Evolutionary conservation across 2,797 vertebrate genomes (phyloP), one percentile per base, ranked within the genome.

Genomic region (Synanceia verrucosa): DNA sequence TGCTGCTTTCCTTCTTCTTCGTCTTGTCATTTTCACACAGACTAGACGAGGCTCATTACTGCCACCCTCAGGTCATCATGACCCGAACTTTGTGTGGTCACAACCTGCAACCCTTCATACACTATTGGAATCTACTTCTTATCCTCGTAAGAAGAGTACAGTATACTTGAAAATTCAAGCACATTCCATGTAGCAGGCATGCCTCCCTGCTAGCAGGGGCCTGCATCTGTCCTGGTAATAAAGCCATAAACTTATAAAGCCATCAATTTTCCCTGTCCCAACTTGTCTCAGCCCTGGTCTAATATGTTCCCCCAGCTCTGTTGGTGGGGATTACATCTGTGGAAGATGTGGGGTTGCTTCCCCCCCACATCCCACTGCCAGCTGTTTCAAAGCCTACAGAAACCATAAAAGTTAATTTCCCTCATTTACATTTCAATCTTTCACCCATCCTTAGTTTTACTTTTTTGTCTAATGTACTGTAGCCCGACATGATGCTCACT

Each of bases 351-450:
- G 46, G 44, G 46, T 50, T 52, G 41, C 57, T 50, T 51, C 57
- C 37, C 24, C 31, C n/a, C 60, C 26, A 43, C 43, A 33, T 29
- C 44, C 66, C 53, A 58, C 61, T 63, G 55, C 71, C 81, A 88
- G 78, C 64, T 86, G 73, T 73, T 79, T 76, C 53, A 84, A 65
- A 82, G 78, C 75, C 63, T 67, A 57, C 58, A 66, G 70, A 78
- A 74, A 57, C 68, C 65, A 65, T 66, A 33, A 65, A 80, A 47
- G 57, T 83, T 67, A 3, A 72, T 72, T 78, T 76, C 31, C 65
- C 76, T 83, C 76, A 82, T 79, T 79, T 73, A 60, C 72, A 73
- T 82, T 86, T 82, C 18, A 69, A 61, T 83, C 72, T 73, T 68
- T 86, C 57, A 67, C 56, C 65, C 66, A 58, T 63, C 64, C 59